Percentiles rank a stretch among this genome's conserved stretches.
phyloP scores from a whole-genome alignment of 2,888 invertebrate species.

The Sarcophaga variegata region DNA sequence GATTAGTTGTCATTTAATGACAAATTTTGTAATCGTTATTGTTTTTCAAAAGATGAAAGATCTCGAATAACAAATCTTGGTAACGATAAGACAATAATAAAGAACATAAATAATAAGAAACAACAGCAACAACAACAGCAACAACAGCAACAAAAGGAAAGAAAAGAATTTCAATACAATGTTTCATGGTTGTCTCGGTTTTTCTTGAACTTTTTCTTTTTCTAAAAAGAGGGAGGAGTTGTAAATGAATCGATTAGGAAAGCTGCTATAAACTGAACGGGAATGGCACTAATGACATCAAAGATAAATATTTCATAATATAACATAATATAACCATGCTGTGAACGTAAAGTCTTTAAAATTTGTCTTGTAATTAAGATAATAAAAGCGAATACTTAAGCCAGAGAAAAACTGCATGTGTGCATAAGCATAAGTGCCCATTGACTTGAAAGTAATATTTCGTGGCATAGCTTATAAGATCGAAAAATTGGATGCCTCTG shows the following conservation, averaged over 20 bases:
- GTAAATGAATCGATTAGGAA: constrained; percentile 4
- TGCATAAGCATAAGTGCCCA: no score
- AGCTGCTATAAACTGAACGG: background rate
- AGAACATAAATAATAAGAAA: no score
- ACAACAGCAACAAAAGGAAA: background rate
- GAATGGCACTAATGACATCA: background rate
- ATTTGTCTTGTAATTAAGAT: background rate
- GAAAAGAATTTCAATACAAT: background rate
- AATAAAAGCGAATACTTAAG: background rate
- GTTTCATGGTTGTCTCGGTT: background rate
- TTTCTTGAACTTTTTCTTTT: background rate
- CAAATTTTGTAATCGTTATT: constrained; percentile 8
- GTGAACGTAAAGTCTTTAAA: no score
- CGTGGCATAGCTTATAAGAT: no score
- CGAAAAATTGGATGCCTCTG: no score
- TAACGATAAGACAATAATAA: constrained; percentile 4
- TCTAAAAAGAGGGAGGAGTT: background rate
- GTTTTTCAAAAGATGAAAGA: constrained; percentile 1
- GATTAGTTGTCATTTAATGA: constrained; percentile 19
- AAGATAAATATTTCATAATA: background rate
- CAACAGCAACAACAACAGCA: background rate
- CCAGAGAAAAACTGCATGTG: no score
- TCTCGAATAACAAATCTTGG: constrained; percentile 15
- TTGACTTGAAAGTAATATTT: no score
- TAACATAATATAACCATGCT: background rate